Conservation (phyloP, 1,140 invertebrate genomes). For the Habropoda laboriosa region DNA sequence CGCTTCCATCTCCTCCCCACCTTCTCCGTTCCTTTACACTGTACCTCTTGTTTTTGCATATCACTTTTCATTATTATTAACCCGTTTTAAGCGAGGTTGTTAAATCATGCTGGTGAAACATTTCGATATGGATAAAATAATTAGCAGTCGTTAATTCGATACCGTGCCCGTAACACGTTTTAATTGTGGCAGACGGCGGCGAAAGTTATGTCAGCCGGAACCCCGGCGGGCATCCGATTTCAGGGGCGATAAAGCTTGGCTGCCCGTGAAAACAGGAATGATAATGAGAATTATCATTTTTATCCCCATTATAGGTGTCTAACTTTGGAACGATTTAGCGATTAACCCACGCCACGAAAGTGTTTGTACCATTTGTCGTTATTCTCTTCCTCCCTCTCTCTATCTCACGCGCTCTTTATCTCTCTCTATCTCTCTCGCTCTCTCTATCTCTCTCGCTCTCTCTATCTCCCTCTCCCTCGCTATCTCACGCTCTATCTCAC, state of each 20-base stretch:
- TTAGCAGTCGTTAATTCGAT: constrained; percentile 28
- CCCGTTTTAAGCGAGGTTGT: not conserved
- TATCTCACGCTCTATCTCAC: too few species aligned
- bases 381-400: not conserved
- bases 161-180: not conserved
- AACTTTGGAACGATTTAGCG: not conserved
- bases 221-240: not conserved
- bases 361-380: not conserved
- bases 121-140: constrained; percentile 1
- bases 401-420: not conserved
- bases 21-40: not conserved
- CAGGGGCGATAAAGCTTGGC: not conserved
- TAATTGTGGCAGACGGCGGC: not conserved
- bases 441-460: too few species aligned
- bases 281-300: constrained; percentile 18
- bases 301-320: not conserved
- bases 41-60: too few species aligned
- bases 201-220: not conserved
- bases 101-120: constrained; percentile 15
- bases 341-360: not conserved
- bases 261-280: constrained; percentile 1
- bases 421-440: too few species aligned
- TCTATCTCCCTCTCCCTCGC: too few species aligned
- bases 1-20: too few species aligned
- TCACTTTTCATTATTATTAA: not conserved